Conservation (phyloP, 2,888 invertebrate genomes). For the Belgica antarctica region DNA sequence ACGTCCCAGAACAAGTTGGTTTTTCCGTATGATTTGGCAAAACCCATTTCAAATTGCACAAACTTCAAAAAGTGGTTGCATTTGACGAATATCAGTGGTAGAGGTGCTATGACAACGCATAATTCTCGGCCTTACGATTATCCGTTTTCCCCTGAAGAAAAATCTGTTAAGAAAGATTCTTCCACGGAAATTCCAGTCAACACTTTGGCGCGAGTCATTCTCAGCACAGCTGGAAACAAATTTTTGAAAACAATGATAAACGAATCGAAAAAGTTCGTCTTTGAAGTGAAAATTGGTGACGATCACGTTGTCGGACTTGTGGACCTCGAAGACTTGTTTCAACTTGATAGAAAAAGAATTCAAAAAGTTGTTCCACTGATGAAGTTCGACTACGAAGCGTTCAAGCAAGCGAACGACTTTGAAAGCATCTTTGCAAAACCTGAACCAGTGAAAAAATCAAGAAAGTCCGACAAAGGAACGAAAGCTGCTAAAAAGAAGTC, state of each 20-base stretch:
- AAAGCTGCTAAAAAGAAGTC: not conserved
- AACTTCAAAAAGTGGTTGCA: no score
- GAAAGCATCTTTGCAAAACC: not conserved
- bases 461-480: no score
- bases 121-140: not conserved
- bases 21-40: no score
- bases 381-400: not conserved
- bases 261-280: not conserved
- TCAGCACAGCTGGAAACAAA: not conserved
- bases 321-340: not conserved
- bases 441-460: no score
- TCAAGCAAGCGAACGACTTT: not conserved
- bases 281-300: not conserved
- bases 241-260: not conserved
- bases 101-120: not conserved
- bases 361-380: not conserved
- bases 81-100: not conserved
- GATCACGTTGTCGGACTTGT: not conserved
- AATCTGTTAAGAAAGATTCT: not conserved
- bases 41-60: no score
- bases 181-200: not conserved
- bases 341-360: not conserved
- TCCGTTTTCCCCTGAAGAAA: not conserved
- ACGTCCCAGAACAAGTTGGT: no score
- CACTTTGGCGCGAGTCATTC: not conserved